phyloP scores from a whole-genome alignment of 2,113 vertebrate genomes.

The Galbula dea region DNA sequence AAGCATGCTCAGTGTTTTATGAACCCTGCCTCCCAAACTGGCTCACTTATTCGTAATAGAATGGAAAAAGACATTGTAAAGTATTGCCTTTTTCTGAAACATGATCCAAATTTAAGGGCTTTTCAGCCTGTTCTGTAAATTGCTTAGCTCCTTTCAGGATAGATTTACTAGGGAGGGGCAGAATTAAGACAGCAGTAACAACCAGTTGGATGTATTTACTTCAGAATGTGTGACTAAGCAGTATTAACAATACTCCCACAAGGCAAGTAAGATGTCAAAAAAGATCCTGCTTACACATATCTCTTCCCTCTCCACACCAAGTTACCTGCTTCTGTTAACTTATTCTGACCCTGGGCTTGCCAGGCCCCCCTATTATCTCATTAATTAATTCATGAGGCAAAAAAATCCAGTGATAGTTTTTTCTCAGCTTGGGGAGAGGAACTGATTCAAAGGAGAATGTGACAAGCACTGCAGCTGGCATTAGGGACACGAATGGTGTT shows the following conservation, averaged over 20 bases:
- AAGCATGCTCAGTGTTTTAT: not conserved
- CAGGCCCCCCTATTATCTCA: not conserved
- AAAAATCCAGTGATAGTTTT: not conserved
- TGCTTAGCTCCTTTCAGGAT: not conserved
- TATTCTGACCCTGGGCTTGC: not conserved
- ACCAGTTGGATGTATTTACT: not conserved
- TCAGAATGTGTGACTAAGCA: not conserved
- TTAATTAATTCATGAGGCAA: not conserved
- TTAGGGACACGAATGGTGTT: not conserved
- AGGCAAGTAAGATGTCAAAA: not conserved
- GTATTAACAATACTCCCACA: not conserved
- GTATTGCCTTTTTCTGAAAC: not conserved
- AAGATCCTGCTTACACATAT: not conserved
- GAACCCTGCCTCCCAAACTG: not conserved
- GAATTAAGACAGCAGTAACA: not conserved
- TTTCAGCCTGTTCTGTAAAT: not conserved
- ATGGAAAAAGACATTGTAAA: not conserved
- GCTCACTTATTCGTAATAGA: not conserved
- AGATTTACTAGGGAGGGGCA: not conserved
- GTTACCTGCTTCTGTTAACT: not conserved
- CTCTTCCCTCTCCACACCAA: not conserved
- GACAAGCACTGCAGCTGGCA: not conserved
- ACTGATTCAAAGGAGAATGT: not conserved
- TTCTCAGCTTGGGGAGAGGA: not conserved
- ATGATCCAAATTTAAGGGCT: not conserved